Evolutionary conservation across 2,888 invertebrate genomes (phyloP), one percentile per base, ranked within the genome.

Genomic region (Perizoma affinitatum): DNA sequence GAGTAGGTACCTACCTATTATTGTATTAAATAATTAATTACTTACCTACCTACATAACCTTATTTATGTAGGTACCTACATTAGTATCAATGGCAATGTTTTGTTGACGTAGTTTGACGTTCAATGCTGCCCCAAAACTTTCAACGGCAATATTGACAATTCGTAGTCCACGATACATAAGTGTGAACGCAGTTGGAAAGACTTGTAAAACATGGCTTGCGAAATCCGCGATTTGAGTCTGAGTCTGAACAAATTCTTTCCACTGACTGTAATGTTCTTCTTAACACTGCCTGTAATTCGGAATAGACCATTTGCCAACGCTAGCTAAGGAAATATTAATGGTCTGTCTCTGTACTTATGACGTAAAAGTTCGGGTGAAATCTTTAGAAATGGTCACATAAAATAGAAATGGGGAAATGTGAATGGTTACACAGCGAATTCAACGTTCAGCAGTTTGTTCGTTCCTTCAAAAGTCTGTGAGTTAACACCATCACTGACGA

Each of bases 321-420:
- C 61, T 65, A 48, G 58, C 65, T 62, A 66, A 61, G 61, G 61
- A 68, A 58, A 71, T 71, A 75, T 72, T 76, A 80, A 80, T 80
- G 74, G 62, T 61, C 70, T 68, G 72, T 70, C 62, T 5, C 46
- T 9, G 2, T 34, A 35, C 36, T 45, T 1, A 46, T 52, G 40
- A 55, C 50, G 45, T 46, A 54, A 58, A 38, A 45, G 46, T 54
- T 55, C 42, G 9, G 9, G 42, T 33, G 35, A 57, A 45, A 42
- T 42, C 63, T 53, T 61, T 55, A 58, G 54, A 48, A 49, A 52
- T 33, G 22, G 59, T 49, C 70, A 64, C n/a, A 68, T 63, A 54
- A 63, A 60, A 62, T 22, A 65, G n/a, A n/a, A n/a, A n/a, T n/a
- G n/a, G n/a, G n/a, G n/a, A n/a, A n/a, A n/a, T n/a, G n/a, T n/a